Conservation (phyloP, 2,888 invertebrate species). For the Pteria penguin region DNA sequence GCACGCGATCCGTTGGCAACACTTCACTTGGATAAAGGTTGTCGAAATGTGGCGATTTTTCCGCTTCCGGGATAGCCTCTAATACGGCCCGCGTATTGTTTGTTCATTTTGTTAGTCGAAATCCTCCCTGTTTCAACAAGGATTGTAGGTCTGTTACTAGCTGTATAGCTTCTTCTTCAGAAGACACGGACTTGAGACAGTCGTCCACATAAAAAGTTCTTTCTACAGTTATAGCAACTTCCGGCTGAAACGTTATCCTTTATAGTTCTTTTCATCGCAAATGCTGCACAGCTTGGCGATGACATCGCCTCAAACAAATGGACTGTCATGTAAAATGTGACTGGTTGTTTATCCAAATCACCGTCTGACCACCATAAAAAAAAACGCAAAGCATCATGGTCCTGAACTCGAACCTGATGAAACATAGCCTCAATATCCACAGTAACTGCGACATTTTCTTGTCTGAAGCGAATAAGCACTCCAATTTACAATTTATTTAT, state of each 20-base stretch:
- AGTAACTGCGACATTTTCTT: conserved; percentile 33
- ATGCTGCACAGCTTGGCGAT: conserved; percentile 41
- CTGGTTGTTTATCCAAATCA: not conserved
- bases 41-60: not conserved
- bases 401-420: conserved; percentile 44
- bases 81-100: not conserved
- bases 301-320: conserved; percentile 46
- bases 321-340: conserved; percentile 7
- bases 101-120: not conserved
- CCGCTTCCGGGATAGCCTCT: not conserved
- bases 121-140: conserved; percentile 29
- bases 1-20: not conserved
- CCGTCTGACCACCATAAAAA: conserved; percentile 42
- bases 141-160: conserved; percentile 1
- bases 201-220: conserved; percentile 40
- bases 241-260: conserved; percentile 12
- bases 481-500: too few species aligned
- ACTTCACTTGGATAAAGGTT: not conserved
- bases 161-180: conserved; percentile 13
- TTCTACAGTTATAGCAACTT: conserved; percentile 12
- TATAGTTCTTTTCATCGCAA: conserved; percentile 26
- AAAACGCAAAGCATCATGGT: conserved; percentile 36
- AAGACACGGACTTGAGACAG: conserved; percentile 28
- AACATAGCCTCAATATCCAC: conserved; percentile 54
- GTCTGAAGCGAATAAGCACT: conserved; percentile 44